Evolutionary conservation across 2,113 vertebrate genomes (phyloP).

Genomic region (Cyprinodon variegatus): DNA sequence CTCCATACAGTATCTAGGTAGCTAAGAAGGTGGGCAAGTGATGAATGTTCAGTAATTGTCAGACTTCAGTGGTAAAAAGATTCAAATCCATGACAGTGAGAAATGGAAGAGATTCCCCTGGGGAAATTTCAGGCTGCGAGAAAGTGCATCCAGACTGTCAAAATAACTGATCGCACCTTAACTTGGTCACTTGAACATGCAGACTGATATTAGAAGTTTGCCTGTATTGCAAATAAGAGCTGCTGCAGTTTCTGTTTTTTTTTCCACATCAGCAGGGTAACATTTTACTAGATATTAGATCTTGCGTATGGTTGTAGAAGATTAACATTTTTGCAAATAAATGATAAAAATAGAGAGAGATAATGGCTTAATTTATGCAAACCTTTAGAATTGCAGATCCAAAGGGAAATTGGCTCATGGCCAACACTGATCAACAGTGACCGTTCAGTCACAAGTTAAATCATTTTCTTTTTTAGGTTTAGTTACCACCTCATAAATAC

Average conservation of each 20-base stretch:
- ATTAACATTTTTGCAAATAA: neutral
- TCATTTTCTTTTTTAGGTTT: too few species aligned
- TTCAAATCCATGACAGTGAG: slow-evolving; percentile 87
- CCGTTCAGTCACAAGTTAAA: too few species aligned
- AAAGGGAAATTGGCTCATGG: too few species aligned
- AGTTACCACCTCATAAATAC: too few species aligned
- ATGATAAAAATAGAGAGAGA: neutral
- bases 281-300: neutral
- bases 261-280: too few species aligned
- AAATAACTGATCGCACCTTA: slow-evolving; percentile 88
- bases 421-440: too few species aligned
- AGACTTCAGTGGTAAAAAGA: slow-evolving; percentile 83
- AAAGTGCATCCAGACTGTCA: slow-evolving; percentile 84
- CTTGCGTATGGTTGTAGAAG: neutral
- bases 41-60: slow-evolving; percentile 81
- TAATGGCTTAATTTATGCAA: too few species aligned
- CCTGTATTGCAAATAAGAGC: slow-evolving; percentile 65
- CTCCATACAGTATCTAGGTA: slow-evolving; percentile 55
- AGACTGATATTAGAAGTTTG: slow-evolving; percentile 69
- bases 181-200: slow-evolving; percentile 77
- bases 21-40: slow-evolving; percentile 71
- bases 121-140: slow-evolving; percentile 84
- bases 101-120: slow-evolving; percentile 81
- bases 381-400: too few species aligned
- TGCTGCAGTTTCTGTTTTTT: slow-evolving; percentile 17